A percentile compares a stretch with the other conserved stretches of the same genome.
These are phyloP conservation scores for Taphrorychus bicolor DNA, from an alignment of 2,888 invertebrate species.

Conservation along the genomic window DNA sequence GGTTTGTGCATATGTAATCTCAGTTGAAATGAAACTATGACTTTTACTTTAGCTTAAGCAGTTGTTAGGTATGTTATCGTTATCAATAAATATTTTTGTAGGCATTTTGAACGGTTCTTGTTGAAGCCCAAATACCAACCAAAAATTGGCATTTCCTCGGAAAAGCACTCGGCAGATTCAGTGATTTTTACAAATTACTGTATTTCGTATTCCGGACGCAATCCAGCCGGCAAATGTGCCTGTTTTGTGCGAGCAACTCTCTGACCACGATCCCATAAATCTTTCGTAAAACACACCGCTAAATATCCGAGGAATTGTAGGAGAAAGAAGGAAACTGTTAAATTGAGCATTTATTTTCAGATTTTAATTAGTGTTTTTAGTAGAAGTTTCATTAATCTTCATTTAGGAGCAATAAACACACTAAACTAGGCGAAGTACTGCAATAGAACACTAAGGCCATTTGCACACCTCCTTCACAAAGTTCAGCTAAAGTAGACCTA, in stretches of 20 bases:
- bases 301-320: conserved; percentile 7
- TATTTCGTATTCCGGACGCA: conserved; percentile 22
- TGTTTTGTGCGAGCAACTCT: conserved; percentile 23
- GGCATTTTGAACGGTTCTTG: too few relatives aligned
- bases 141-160: not conserved
- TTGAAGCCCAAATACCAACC: not conserved
- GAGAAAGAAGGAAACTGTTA: conserved; percentile 5
- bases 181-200: conserved; percentile 19
- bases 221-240: conserved; percentile 18
- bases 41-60: too few relatives aligned
- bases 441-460: too few relatives aligned
- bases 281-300: conserved; percentile 15
- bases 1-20: too few relatives aligned
- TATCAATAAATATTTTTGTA: too few relatives aligned
- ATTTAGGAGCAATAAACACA: too few relatives aligned
- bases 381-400: too few relatives aligned
- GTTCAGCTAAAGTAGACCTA: too few relatives aligned
- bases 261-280: conserved; percentile 16
- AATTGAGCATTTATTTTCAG: not conserved
- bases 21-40: too few relatives aligned
- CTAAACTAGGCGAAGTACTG: too few relatives aligned
- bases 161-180: not conserved
- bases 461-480: too few relatives aligned
- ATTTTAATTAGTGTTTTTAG: not conserved
- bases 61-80: too few relatives aligned